Percentiles rank a stretch among this genome's conserved stretches.
phyloP scores from a whole-genome alignment of 1,140 invertebrate genomes.

The Dufourea novaeangliae region DNA sequence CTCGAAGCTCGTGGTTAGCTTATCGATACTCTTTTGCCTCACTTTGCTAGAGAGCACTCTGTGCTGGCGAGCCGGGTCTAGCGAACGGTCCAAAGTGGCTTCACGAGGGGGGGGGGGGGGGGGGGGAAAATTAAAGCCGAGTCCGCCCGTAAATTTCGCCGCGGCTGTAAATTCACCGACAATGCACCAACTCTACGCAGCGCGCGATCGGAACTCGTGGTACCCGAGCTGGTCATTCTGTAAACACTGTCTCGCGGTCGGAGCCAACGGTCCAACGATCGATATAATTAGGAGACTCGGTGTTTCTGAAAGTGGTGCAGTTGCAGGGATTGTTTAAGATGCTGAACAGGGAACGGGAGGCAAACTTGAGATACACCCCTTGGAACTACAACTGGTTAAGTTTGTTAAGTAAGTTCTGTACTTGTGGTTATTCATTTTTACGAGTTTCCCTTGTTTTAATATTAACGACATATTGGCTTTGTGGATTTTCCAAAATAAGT shows the following conservation, averaged over 20 bases:
- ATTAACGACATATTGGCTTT: too few species aligned
- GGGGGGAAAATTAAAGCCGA: conserved; percentile 23
- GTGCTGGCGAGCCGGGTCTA: background rate
- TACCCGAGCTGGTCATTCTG: background rate
- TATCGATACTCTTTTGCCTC: conserved; percentile 5
- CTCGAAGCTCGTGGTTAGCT: background rate
- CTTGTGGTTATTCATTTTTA: too few species aligned
- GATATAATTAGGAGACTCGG: background rate
- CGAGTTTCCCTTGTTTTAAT: too few species aligned
- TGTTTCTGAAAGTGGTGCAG: too few species aligned
- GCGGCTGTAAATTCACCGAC: background rate
- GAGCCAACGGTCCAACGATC: background rate
- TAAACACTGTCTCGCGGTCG: background rate
- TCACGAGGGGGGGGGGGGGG: background rate
- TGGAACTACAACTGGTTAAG: too few species aligned
- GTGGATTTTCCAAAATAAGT: too few species aligned
- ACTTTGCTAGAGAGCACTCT: conserved; percentile 14
- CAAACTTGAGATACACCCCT: too few species aligned
- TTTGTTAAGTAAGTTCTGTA: too few species aligned
- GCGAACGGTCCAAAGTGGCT: background rate
- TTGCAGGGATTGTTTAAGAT: too few species aligned
- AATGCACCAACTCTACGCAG: conserved; percentile 3
- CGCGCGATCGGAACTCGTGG: background rate
- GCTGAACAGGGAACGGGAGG: too few species aligned
- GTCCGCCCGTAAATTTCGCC: conserved; percentile 17